Base-by-base conservation (phyloP, 2,888 invertebrate species). In the Caenorhabditis becei region DNA sequence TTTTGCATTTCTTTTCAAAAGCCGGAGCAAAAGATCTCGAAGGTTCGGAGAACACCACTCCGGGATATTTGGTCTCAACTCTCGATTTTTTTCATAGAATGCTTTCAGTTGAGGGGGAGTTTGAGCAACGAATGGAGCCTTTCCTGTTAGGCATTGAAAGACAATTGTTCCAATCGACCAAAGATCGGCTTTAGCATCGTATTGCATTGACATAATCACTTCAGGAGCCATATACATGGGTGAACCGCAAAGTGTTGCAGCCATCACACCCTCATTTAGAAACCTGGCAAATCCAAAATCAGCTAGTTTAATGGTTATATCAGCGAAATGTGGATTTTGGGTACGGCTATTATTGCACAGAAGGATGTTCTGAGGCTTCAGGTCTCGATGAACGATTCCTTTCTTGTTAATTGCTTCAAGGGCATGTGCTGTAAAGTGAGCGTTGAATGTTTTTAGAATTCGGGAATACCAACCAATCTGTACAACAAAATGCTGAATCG, bases 211-310 rank as follows among this genome's bases (percentile, higher is more conserved):
- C 97, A 99, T 98, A 90, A 99, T 99, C 69, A 99, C 87, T 83
- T 90, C 89, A 78, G 92, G 93, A 93, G 96, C 96, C 98, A 99
- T 99, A 92, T 99, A 99, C 99, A 99, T 99, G 16, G 99, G 99
- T 59, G 98, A 99, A 58, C 99, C 99, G 92, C 99, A 99, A 51
- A 99, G 93, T 37, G 99, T 99, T 82, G 97, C 98, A 70, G 99
- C 99, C 99, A 99, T 99, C 70, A 97, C 97, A 83, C 99, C 99
- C 92, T 98, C 98, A 92, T 96, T 95, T 58, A 99, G 94, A 92
- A 99, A 98, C 91, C 99, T 94, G 67, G 99, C 99, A 93, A 99
- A 99, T 63, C 99, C 99, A 93, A 99, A 99, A 93, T 99, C 99
- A 95, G 92, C 88, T 93, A 96, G 96, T 96, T 99, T 99, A 69